These are phyloP conservation scores for Sitta carolinensis DNA, from an alignment of 2,797 vertebrate species.

Conservation along the genomic window DNA sequence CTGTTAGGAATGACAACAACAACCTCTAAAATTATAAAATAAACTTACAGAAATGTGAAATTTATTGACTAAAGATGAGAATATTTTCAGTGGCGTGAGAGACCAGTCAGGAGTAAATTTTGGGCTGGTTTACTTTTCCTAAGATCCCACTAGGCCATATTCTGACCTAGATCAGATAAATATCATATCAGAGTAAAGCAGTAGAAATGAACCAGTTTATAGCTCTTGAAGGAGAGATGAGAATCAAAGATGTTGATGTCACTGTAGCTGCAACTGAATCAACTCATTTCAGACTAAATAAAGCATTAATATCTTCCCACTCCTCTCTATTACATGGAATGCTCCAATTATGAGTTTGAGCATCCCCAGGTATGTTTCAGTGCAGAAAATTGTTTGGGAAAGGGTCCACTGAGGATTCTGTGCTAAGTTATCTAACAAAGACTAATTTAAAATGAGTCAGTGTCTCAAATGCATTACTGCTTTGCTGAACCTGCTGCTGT, in stretches of 20 bases:
- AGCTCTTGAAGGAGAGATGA: background rate
- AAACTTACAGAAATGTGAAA: background rate
- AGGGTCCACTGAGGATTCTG: background rate
- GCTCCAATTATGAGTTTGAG: background rate
- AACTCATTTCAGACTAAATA: background rate
- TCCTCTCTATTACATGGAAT: background rate
- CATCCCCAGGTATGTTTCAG: background rate
- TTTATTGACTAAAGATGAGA: background rate
- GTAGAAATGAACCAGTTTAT: background rate
- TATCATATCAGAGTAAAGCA: background rate
- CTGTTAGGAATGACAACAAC: background rate
- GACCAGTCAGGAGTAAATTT: background rate
- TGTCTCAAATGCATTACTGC: background rate
- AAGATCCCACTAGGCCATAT: background rate
- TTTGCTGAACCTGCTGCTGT: background rate
- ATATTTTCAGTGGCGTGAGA: background rate
- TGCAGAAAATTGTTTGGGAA: background rate
- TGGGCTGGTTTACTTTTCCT: background rate
- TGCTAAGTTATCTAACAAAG: background rate
- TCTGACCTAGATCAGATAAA: background rate
- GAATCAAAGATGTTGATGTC: background rate
- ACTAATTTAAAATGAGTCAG: background rate
- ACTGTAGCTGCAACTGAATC: background rate
- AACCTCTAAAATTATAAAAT: background rate
- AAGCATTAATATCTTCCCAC: background rate